phyloP scores from a whole-genome alignment of 2,797 vertebrate genomes.

The Peromyscus melanophrys region DNA sequence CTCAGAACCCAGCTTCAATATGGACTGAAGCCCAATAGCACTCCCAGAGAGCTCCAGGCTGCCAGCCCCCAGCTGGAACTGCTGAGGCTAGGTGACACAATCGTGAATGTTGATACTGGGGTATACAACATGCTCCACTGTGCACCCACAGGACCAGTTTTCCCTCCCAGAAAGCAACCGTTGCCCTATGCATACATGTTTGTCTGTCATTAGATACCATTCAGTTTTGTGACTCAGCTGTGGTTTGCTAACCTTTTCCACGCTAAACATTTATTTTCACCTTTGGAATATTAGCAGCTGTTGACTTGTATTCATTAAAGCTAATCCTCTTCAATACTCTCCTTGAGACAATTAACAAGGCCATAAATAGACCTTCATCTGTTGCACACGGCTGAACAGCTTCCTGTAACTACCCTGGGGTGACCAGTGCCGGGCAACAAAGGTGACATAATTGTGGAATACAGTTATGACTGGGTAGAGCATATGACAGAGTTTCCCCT shows the following conservation, averaged over 20 bases:
- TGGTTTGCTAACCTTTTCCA: background rate
- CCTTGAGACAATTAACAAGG: too few relatives aligned
- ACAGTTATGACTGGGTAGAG: background rate
- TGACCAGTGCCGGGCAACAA: background rate
- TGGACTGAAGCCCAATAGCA: background rate
- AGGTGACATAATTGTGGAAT: background rate
- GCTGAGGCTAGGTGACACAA: background rate
- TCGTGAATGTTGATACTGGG: background rate
- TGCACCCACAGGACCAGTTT: background rate
- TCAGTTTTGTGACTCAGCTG: background rate
- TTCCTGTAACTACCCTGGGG: background rate
- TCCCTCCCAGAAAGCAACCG: background rate
- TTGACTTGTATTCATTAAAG: background rate
- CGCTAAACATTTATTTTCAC: background rate
- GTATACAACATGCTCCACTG: background rate
- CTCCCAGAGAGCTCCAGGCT: background rate
- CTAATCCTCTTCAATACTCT: background rate
- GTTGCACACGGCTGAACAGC: background rate
- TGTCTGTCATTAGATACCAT: background rate
- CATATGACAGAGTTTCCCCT: background rate
- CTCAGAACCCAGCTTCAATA: background rate
- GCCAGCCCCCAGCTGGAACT: background rate
- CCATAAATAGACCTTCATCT: background rate
- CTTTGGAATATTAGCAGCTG: background rate
- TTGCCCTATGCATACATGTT: too few relatives aligned